A percentile compares a stretch with the other conserved stretches of the same genome.
Evolutionary conservation across 1,140 invertebrate genomes (phyloP).

Genomic region (Dinothrombium tinctorium): DNA sequence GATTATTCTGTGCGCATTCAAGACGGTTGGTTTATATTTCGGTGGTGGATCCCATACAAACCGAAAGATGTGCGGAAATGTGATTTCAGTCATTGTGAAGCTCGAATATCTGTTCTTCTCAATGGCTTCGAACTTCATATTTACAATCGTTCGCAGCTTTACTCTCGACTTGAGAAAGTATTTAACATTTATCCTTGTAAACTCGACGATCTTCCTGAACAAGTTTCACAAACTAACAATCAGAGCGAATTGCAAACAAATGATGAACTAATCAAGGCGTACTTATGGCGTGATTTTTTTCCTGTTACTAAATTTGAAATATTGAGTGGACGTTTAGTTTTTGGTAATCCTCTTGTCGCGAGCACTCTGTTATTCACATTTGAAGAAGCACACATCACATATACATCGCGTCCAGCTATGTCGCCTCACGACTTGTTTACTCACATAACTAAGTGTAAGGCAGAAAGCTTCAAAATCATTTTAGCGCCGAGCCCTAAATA

Average conservation of each 20-base stretch:
- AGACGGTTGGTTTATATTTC: slow-evolving; percentile 89
- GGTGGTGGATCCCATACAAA: slow-evolving; percentile 83
- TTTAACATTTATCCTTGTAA: slow-evolving; percentile 30
- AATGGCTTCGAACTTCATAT: slow-evolving; percentile 91
- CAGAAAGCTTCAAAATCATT: slow-evolving; percentile 83
- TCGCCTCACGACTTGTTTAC: slow-evolving; percentile 80
- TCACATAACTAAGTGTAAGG: slow-evolving; percentile 81
- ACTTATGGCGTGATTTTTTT: slow-evolving; percentile 79
- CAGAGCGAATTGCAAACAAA: slow-evolving; percentile 2
- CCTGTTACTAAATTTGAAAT: slow-evolving; percentile 90
- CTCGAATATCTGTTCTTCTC: slow-evolving; percentile 68
- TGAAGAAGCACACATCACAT: slow-evolving; percentile 80
- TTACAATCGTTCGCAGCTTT: slow-evolving; percentile 74
- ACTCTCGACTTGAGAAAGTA: slow-evolving; percentile 60
- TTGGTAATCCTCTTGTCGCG: slow-evolving; percentile 84
- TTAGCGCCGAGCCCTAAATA: slow-evolving; percentile 80
- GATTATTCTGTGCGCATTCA: slow-evolving; percentile 80
- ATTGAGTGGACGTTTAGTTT: slow-evolving; percentile 64
- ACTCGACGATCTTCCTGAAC: background rate
- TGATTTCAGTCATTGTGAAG: slow-evolving; percentile 89
- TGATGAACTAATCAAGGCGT: slow-evolving; percentile 8
- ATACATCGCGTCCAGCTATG: slow-evolving; percentile 80
- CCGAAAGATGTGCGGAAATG: slow-evolving; percentile 48
- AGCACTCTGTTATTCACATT: slow-evolving; percentile 74
- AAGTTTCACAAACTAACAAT: background rate